Evolutionary conservation across 2,113 vertebrate genomes (phyloP).

Genomic region (Tursiops truncatus): DNA sequence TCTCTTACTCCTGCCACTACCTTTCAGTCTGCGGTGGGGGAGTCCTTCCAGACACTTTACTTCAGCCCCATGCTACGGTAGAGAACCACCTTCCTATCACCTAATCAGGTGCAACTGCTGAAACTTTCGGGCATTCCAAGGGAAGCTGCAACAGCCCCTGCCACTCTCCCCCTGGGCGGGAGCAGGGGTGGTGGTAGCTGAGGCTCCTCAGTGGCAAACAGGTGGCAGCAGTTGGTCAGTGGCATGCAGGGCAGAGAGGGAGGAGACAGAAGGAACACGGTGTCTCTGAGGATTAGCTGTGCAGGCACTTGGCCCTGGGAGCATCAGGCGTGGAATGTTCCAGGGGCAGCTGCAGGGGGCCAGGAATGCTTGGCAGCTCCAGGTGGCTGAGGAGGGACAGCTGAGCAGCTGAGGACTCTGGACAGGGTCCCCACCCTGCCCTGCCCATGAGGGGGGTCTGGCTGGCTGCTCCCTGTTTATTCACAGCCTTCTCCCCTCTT

Average conservation of each 20-base stretch:
- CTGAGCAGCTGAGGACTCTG: conserved; percentile 75
- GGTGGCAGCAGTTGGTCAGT: conserved; percentile 65
- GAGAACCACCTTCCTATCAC: background rate
- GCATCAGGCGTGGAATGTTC: conserved; percentile 26
- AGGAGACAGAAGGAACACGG: conserved; percentile 56
- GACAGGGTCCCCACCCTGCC: background rate
- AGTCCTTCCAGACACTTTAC: background rate
- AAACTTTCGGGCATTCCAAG: background rate
- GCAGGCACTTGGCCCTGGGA: conserved; percentile 58
- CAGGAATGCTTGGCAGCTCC: conserved; percentile 73
- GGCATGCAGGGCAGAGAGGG: background rate
- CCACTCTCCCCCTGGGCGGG: background rate
- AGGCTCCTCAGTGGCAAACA: conserved; percentile 51
- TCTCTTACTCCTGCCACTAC: background rate
- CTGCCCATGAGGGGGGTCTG: background rate
- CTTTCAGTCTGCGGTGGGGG: background rate
- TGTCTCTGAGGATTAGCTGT: conserved; percentile 74
- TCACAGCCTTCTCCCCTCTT: background rate
- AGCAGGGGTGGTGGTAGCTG: accelerated
- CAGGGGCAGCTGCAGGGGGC: conserved; percentile 70
- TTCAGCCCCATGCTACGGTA: background rate
- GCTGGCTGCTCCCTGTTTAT: background rate
- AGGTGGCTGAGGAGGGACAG: conserved; percentile 82
- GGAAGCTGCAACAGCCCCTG: no score
- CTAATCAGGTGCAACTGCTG: background rate